Evolutionary conservation across 2,113 vertebrate genomes (phyloP).

Genomic region (Chamaea fasciata): DNA sequence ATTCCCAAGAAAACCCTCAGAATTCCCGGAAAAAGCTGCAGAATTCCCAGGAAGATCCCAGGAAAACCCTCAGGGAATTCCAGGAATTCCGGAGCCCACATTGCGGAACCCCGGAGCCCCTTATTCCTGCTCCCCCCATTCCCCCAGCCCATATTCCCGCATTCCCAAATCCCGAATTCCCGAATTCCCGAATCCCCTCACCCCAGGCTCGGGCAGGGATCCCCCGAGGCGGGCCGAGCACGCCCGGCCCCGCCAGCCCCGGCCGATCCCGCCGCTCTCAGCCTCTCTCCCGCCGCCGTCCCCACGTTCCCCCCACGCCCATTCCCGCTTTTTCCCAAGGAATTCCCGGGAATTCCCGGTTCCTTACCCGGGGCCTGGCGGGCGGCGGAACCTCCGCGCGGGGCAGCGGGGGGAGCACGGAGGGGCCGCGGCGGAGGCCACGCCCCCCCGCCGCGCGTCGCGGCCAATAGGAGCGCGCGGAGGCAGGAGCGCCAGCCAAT

Average conservation of each 20-base stretch:
- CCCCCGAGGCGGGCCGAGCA: background rate
- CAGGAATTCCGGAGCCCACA: background rate
- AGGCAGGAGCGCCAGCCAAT: background rate
- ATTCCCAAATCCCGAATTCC: background rate
- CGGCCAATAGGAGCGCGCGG: background rate
- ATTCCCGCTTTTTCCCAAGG: background rate
- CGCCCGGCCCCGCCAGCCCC: background rate
- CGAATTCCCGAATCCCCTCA: background rate
- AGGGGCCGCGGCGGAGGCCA: background rate
- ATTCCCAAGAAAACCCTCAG: fast-evolving
- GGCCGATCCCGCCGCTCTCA: background rate
- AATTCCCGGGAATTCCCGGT: background rate
- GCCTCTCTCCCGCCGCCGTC: too few relatives aligned
- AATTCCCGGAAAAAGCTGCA: background rate
- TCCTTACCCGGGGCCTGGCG: background rate
- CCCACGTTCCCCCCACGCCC: background rate
- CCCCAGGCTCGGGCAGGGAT: background rate
- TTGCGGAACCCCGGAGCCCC: background rate
- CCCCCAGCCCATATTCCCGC: background rate
- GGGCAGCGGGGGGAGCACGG: background rate
- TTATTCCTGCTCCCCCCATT: background rate
- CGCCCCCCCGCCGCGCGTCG: background rate
- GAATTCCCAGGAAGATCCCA: too few relatives aligned
- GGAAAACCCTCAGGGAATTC: background rate
- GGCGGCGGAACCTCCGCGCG: background rate